Percentiles rank a stretch among this genome's conserved stretches.
Conservation (phyloP, 2,113 vertebrate species). For the Alligator mississippiensis region DNA sequence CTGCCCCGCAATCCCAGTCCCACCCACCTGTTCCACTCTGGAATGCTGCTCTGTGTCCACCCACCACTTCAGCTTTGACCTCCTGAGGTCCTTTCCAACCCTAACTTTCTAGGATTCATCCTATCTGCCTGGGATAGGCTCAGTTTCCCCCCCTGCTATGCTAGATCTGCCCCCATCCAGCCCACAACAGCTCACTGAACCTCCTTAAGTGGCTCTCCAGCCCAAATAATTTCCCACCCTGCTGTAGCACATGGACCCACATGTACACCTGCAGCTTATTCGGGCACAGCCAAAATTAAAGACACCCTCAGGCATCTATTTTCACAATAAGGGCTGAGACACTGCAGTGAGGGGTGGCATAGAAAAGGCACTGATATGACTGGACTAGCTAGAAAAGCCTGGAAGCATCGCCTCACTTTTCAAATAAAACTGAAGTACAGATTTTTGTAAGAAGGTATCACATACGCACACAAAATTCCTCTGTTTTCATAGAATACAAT, state of each 20-base stretch:
- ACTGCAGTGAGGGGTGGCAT: not conserved
- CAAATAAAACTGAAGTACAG: not conserved
- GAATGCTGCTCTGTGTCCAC: too few relatives aligned
- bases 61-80: too few relatives aligned
- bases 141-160: too few relatives aligned
- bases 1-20: too few relatives aligned
- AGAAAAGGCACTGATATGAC: not conserved
- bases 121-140: too few relatives aligned
- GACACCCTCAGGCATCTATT: not conserved
- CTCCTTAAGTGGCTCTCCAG: too few relatives aligned
- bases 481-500: not conserved
- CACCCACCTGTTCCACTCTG: too few relatives aligned
- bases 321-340: not conserved
- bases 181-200: too few relatives aligned
- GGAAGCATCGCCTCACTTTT: not conserved
- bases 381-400: not conserved
- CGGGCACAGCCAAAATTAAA: not conserved
- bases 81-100: too few relatives aligned
- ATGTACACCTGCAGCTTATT: not conserved
- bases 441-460: not conserved
- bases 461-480: not conserved
- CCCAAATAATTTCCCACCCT: too few relatives aligned
- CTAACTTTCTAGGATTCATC: too few relatives aligned
- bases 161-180: too few relatives aligned
- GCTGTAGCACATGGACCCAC: not conserved